phyloP scores from a whole-genome alignment of 92 coral and sea anemone species.

The Porites divaricata region DNA sequence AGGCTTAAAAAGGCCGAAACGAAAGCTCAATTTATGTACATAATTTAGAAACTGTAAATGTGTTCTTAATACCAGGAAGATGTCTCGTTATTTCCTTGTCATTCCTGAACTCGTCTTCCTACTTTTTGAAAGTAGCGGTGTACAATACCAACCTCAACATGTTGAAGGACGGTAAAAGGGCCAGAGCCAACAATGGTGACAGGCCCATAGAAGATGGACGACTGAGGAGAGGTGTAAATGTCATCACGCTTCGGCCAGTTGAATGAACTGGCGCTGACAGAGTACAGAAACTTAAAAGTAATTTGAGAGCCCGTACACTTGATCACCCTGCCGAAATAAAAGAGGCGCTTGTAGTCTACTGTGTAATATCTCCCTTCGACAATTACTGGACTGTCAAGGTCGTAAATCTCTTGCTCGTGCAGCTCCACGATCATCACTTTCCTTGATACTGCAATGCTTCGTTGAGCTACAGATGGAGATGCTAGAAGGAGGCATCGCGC shows the following conservation, averaged over 20 bases:
- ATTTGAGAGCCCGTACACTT: slow-evolving; percentile 23
- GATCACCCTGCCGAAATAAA: slow-evolving; percentile 30
- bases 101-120: slow-evolving; percentile 15
- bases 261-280: slow-evolving; percentile 48
- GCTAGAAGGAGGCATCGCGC: slow-evolving; percentile 24
- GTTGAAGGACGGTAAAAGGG: slow-evolving; percentile 27
- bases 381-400: slow-evolving; percentile 21
- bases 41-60: slow-evolving; percentile 7
- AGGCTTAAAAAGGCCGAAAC: slow-evolving; percentile 3
- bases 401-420: slow-evolving; percentile 29
- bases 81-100: slow-evolving; percentile 4
- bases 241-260: slow-evolving; percentile 52
- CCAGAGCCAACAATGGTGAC: slow-evolving; percentile 21
- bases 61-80: slow-evolving; percentile 5
- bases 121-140: slow-evolving; percentile 21
- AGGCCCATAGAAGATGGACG: slow-evolving; percentile 30
- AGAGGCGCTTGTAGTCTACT: slow-evolving; percentile 37
- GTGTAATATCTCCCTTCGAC: slow-evolving; percentile 25
- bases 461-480: slow-evolving; percentile 37
- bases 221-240: slow-evolving; percentile 35
- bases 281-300: slow-evolving; percentile 24
- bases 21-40: slow-evolving; percentile 16
- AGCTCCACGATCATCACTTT: slow-evolving; percentile 49
- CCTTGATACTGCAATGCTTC: slow-evolving; percentile 29
- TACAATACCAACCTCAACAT: slow-evolving; percentile 18